phyloP scores from a whole-genome alignment of 2,797 vertebrate species.

The Acestrorhynchus altus region DNA sequence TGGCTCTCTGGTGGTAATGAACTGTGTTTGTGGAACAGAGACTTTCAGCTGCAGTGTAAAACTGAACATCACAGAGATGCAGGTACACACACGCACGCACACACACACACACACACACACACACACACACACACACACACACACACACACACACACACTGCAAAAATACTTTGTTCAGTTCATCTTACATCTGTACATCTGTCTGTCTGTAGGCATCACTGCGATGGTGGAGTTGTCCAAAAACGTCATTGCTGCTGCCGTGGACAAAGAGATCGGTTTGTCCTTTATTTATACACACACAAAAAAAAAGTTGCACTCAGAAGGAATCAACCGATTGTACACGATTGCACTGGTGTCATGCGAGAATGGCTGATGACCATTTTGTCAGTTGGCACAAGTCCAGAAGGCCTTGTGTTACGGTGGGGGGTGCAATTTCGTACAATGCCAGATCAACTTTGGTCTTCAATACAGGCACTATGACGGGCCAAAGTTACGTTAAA shows the following conservation, averaged over 20 bases:
- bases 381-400: too few relatives aligned
- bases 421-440: too few relatives aligned
- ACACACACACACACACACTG: not conserved
- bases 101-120: slow-evolving; percentile 17
- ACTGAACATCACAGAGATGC: slow-evolving; percentile 86
- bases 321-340: too few relatives aligned
- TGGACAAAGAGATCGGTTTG: slow-evolving; percentile 91
- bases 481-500: too few relatives aligned
- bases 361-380: too few relatives aligned
- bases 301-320: too few relatives aligned
- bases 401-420: too few relatives aligned
- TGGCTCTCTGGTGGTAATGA: slow-evolving; percentile 92
- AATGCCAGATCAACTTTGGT: too few relatives aligned
- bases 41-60: slow-evolving; percentile 89
- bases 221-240: slow-evolving; percentile 89
- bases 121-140: not conserved
- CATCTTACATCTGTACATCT: not conserved
- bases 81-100: slow-evolving; percentile 64
- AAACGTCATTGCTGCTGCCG: slow-evolving; percentile 88
- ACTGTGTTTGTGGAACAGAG: slow-evolving; percentile 90
- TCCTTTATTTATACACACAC: not conserved
- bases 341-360: too few relatives aligned
- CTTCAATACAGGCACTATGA: too few relatives aligned
- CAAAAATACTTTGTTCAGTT: not conserved
- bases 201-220: slow-evolving; percentile 80